Evolutionary conservation across 2,113 vertebrate species (phyloP).

Genomic region (Fregata magnificens): DNA sequence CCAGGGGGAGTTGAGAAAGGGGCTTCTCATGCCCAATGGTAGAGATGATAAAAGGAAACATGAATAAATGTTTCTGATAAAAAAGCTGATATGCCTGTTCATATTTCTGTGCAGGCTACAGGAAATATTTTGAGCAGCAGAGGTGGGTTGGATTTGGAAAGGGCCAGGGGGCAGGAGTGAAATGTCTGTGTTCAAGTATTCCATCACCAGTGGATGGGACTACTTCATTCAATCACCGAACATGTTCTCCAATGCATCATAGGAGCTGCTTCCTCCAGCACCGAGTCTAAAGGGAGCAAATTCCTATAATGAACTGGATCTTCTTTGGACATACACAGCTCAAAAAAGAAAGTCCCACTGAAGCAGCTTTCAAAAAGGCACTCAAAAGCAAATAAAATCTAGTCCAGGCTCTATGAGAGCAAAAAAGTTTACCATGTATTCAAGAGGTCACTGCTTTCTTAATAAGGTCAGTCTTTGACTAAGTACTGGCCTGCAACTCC

Average conservation of each 20-base stretch:
- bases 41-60: conserved; percentile 77
- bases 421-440: conserved; percentile 82
- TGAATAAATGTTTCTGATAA: conserved; percentile 72
- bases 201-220: conserved; percentile 71
- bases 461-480: conserved; percentile 82
- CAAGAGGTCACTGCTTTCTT: conserved; percentile 85
- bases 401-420: conserved; percentile 92
- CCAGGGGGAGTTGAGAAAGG: conserved; percentile 65
- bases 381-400: conserved; percentile 93
- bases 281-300: conserved; percentile 25
- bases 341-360: conserved; percentile 80
- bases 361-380: conserved; percentile 98
- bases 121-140: conserved; percentile 84
- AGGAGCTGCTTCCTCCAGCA: conserved; percentile 65
- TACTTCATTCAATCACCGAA: conserved; percentile 72
- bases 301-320: conserved; percentile 63
- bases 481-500: conserved; percentile 87
- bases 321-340: conserved; percentile 80
- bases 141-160: conserved; percentile 42
- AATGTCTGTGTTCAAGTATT: conserved; percentile 74
- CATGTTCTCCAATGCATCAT: conserved; percentile 67
- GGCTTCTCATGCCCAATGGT: conserved; percentile 72
- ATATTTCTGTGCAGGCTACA: conserved; percentile 82
- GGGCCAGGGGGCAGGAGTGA: conserved; percentile 11
- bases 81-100: conserved; percentile 70